phyloP scores from a whole-genome alignment of 2,888 invertebrate species.

The Nymphalis c-album region DNA sequence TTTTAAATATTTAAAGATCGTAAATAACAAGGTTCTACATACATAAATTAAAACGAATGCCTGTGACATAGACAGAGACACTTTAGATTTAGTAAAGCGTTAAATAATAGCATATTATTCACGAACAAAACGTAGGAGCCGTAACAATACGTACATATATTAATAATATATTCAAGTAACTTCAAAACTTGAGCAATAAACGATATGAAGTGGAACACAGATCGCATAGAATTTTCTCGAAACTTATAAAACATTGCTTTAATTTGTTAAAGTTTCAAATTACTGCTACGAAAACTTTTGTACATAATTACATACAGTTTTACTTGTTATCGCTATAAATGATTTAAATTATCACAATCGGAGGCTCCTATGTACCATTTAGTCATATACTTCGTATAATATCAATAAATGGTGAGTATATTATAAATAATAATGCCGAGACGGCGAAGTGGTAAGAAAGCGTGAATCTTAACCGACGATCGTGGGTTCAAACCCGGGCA shows the following conservation, averaged over 20 bases:
- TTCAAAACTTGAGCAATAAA: constrained; percentile 31
- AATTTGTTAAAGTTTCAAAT: constrained; percentile 26
- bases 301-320: neutral
- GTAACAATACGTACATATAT: constrained; percentile 3
- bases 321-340: neutral
- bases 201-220: constrained; percentile 31
- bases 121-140: neutral
- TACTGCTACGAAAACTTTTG: constrained; percentile 8
- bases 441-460: no score
- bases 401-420: no score
- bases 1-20: no score
- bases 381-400: no score
- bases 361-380: no score
- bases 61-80: no score
- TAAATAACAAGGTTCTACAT: no score
- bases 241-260: constrained; percentile 26
- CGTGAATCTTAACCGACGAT: no score
- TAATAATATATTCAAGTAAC: constrained; percentile 13
- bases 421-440: no score
- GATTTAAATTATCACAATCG: neutral
- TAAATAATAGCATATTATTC: constrained; percentile 5
- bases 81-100: neutral
- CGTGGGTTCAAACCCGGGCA: no score
- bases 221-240: constrained; percentile 24
- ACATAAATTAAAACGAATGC: no score